Conservation (phyloP, 2,113 vertebrate genomes). For the Peromyscus leucopus region DNA sequence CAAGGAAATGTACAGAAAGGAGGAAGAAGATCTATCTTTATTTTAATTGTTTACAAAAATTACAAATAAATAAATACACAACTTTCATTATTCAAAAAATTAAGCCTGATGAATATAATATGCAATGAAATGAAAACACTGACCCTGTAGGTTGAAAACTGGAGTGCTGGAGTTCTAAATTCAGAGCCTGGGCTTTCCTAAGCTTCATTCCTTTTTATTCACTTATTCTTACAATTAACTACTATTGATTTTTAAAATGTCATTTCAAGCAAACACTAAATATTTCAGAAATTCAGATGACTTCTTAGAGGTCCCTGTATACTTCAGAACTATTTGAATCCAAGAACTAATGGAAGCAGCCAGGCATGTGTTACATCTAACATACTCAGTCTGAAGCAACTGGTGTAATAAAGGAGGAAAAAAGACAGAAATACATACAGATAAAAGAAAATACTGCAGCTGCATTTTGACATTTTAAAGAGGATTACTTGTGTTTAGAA, state of each 20-base stretch:
- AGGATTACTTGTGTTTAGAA: neutral
- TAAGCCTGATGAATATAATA: neutral
- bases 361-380: neutral
- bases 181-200: conserved; percentile 20
- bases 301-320: neutral
- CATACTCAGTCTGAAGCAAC: neutral
- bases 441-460: neutral
- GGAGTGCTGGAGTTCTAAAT: neutral
- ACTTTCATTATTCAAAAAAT: conserved; percentile 22
- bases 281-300: conserved; percentile 50
- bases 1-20: neutral
- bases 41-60: neutral
- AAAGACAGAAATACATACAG: neutral
- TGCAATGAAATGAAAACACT: neutral
- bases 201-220: conserved; percentile 30
- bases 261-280: conserved; percentile 62
- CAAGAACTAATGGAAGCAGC: neutral
- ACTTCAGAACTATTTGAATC: neutral
- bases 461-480: neutral
- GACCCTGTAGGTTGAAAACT: neutral
- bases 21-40: neutral
- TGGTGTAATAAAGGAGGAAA: neutral
- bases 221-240: conserved; percentile 63
- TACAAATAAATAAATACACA: neutral
- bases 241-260: conserved; percentile 76